Evolutionary conservation across 2,797 vertebrate species (phyloP).

Genomic region (Channa striata): DNA sequence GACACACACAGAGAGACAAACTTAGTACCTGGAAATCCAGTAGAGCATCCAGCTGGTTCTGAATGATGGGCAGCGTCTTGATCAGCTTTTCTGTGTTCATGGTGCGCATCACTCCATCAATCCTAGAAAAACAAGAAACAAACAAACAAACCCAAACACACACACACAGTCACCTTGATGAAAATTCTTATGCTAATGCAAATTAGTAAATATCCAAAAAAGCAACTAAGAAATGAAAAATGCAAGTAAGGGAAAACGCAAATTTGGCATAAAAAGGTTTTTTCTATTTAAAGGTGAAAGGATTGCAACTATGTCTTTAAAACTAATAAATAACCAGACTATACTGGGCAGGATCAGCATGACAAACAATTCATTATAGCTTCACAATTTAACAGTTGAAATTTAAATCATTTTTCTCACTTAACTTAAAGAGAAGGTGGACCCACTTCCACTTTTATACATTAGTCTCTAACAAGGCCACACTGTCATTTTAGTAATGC

Average conservation of each 20-base stretch:
- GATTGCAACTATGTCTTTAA: not conserved
- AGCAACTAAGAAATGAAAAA: slow-evolving; percentile 1
- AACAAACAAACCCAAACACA: slow-evolving; percentile 6
- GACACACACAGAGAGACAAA: slow-evolving; percentile 22
- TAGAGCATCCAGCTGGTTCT: slow-evolving; percentile 94
- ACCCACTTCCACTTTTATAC: not conserved
- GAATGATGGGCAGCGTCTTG: slow-evolving; percentile 94
- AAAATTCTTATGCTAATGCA: slow-evolving; percentile 15
- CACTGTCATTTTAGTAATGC: not conserved
- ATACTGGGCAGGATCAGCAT: not conserved
- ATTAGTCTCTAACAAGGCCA: not conserved
- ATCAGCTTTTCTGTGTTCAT: slow-evolving; percentile 95
- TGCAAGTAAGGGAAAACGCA: not conserved
- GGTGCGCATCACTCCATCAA: slow-evolving; percentile 93
- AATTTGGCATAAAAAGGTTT: slow-evolving; percentile 30
- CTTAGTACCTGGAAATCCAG: slow-evolving; percentile 92
- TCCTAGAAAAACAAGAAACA: slow-evolving; percentile 71
- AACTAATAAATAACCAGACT: slow-evolving; percentile 20
- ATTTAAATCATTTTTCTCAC: slow-evolving; percentile 5
- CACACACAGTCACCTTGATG: not conserved
- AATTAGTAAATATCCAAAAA: slow-evolving; percentile 16
- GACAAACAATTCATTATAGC: not conserved
- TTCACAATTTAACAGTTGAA: not conserved
- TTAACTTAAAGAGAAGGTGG: not conserved
- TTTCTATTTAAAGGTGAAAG: slow-evolving; percentile 2